Percentiles rank a stretch among this genome's conserved stretches.
Evolutionary conservation across 2,113 vertebrate species (phyloP).

Genomic region (Cinclus mexicanus): DNA sequence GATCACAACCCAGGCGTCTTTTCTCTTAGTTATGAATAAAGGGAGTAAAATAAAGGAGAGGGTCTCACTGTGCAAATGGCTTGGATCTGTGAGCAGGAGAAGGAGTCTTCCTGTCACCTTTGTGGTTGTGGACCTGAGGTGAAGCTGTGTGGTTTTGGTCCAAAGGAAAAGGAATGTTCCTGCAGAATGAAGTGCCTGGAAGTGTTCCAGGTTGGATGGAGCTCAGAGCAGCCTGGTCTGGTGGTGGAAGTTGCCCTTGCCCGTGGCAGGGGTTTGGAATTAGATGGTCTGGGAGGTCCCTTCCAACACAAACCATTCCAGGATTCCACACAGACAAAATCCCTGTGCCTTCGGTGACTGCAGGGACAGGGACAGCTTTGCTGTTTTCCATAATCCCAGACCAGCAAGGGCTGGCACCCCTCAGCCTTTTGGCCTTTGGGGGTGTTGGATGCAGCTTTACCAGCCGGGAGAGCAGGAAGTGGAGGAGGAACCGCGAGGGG

Average conservation of each 20-base stretch:
- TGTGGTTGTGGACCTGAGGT: accelerated
- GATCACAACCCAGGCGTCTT: background rate
- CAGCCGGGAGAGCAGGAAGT: background rate
- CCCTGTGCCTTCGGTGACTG: background rate
- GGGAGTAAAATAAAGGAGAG: background rate
- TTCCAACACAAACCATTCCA: background rate
- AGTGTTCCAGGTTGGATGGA: background rate
- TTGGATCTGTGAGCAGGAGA: background rate
- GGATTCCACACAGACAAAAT: background rate
- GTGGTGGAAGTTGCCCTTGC: background rate
- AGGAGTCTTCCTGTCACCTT: accelerated
- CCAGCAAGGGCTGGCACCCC: background rate
- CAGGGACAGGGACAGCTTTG: background rate
- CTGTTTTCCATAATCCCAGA: background rate
- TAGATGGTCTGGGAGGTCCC: background rate
- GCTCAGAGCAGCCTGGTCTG: background rate
- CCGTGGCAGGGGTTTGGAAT: background rate
- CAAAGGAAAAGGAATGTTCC: background rate
- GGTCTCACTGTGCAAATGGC: background rate
- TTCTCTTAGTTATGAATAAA: background rate
- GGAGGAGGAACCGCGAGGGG: background rate
- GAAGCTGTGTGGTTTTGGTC: background rate
- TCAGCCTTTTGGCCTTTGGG: too few species aligned
- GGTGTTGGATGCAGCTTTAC: background rate
- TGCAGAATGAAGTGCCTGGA: background rate